Evolutionary conservation across 2,888 invertebrate genomes (phyloP), one percentile per base, ranked within the genome.

Genomic region (Lochmaea capreae): DNA sequence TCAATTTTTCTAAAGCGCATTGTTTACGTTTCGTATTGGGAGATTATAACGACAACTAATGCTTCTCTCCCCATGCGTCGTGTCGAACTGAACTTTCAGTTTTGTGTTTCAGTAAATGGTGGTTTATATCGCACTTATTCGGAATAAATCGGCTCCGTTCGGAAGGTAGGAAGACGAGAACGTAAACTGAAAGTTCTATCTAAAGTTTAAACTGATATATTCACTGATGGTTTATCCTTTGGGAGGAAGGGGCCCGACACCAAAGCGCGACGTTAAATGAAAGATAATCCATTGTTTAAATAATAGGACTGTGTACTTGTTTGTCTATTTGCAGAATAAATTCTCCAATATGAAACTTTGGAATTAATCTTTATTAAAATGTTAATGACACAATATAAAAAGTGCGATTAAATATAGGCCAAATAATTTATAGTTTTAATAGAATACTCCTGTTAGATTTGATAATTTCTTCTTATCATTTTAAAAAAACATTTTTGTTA

Each of bases 21-120:
- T 81, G 83, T 83, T 82, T 82, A 83, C 82, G 80, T 79, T 63
- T 42, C 33, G 76, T 66, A 39, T 54, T 54, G 63, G 71, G 76
- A 59, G 46, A 70, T 61, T 65, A 69, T 11, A 43, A 68, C 65
- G 67, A 5, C 18, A 66, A 72, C 69, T 67, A 61, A 43, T 69
- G 73, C 73, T 70, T 61, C 66, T 73, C 74, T 52, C 26, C 9
- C 67, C 46, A 61, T 72, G 65, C 74, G 75, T 75, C 78, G 79
- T 73, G 77, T 76, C 80, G 75, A 82, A 83, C 84, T 84, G 81
- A 82, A 77, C 71, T 77, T 72, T 77, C 73, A 63, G 76, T 76
- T 70, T 73, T 76, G 67, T 73, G 78, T 69, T 77, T 77, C 76
- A 78, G 81, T 81, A 79, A 79, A 80, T 79, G 81, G 82, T 80